Evolutionary conservation across 2,888 invertebrate species (phyloP).

Genomic region (Parascotia fuliginaria): DNA sequence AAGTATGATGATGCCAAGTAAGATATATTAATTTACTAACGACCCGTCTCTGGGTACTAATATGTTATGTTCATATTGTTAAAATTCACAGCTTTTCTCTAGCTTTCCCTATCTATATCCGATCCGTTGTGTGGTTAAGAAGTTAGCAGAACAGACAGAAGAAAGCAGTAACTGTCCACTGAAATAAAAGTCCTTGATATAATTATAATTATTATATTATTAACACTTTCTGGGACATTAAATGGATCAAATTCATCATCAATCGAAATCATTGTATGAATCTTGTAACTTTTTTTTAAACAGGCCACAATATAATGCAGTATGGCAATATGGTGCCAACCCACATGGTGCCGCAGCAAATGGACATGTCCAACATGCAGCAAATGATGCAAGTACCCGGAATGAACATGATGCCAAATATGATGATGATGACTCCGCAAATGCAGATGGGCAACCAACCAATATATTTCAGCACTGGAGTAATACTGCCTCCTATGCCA

Average conservation of each 20-base stretch:
- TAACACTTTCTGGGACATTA: no score
- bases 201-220: no score
- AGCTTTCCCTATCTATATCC: no score
- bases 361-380: constrained; percentile 49
- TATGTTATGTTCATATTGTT: no score
- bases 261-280: not conserved
- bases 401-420: constrained; percentile 56
- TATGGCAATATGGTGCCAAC: constrained; percentile 45
- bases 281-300: not conserved
- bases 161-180: no score
- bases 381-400: constrained; percentile 34
- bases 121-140: no score
- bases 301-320: constrained; percentile 45
- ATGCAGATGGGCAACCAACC: constrained; percentile 54
- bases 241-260: no score
- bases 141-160: no score
- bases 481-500: constrained; percentile 93
- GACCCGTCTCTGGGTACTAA: no score
- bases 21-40: no score
- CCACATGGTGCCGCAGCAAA: constrained; percentile 48
- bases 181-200: no score
- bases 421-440: constrained; percentile 75
- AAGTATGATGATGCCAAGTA: constrained; percentile 54
- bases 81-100: no score
- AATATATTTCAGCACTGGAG: constrained; percentile 88